Percentiles rank a stretch among this genome's conserved stretches.
phyloP scores from a whole-genome alignment of 2,797 vertebrate genomes.

The Mastacembelus armatus region DNA sequence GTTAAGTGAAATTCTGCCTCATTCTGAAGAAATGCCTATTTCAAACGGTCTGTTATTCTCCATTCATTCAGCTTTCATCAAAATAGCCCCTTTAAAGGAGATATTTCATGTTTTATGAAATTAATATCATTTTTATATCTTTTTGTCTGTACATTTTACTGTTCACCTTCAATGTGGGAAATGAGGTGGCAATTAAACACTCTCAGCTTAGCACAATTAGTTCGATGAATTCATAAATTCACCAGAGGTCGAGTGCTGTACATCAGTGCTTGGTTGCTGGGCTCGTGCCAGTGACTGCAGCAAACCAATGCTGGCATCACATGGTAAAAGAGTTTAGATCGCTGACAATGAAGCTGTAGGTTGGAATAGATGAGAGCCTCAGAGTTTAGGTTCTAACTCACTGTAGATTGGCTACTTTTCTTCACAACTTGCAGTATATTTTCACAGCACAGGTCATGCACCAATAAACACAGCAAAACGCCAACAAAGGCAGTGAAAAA shows the following conservation, averaged over 20 bases:
- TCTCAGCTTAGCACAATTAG: conserved; percentile 27
- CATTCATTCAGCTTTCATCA: too few species aligned
- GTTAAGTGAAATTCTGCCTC: conserved; percentile 31
- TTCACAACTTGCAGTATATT: too few species aligned
- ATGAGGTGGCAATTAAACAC: conserved; percentile 23
- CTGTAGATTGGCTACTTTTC: too few species aligned
- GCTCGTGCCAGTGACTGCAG: conserved; percentile 11
- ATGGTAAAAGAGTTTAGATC: background rate
- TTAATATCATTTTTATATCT: too few species aligned
- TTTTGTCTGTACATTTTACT: background rate
- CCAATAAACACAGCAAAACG: too few species aligned
- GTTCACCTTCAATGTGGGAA: too few species aligned
- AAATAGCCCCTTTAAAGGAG: too few species aligned
- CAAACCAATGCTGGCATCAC: conserved; percentile 22
- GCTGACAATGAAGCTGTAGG: background rate
- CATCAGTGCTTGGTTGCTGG: conserved; percentile 36
- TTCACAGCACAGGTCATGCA: too few species aligned
- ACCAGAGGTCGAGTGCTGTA: conserved; percentile 18
- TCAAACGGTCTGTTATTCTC: conserved; percentile 1
- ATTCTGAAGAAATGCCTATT: conserved; percentile 16
- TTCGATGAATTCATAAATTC: conserved; percentile 51
- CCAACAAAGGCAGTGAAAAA: too few species aligned
- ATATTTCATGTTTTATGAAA: too few species aligned
- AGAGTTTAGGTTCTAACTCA: too few species aligned
- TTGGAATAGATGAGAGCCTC: background rate